These are phyloP conservation scores for Agriopis aurantiaria DNA, from an alignment of 2,888 invertebrate species.

Conservation along the genomic window DNA sequence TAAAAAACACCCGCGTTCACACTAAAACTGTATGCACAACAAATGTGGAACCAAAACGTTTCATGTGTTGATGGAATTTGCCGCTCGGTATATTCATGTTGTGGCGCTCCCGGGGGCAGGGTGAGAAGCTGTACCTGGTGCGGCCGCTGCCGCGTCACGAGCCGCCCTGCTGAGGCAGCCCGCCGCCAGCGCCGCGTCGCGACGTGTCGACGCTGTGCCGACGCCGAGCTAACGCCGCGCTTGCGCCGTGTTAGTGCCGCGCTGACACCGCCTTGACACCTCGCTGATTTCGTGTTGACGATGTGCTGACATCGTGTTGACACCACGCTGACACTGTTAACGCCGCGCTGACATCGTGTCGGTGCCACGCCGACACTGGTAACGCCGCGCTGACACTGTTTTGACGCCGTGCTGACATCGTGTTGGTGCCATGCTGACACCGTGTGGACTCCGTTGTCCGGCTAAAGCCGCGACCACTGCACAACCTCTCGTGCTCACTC, in stretches of 20 bases:
- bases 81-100: too few relatives aligned
- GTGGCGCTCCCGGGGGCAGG: constrained; percentile 60
- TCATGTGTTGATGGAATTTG: too few relatives aligned
- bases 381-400: not conserved
- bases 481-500: not conserved
- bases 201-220: not conserved
- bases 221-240: not conserved
- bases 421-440: not conserved
- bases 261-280: not conserved
- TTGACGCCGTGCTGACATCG: not conserved
- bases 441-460: not conserved
- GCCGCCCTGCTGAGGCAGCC: constrained; percentile 63
- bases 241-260: not conserved
- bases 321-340: not conserved
- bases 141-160: constrained; percentile 91
- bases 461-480: constrained; percentile 1
- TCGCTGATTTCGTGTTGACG: not conserved
- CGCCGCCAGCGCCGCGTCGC: constrained; percentile 14
- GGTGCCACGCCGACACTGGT: not conserved
- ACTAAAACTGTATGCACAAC: too few relatives aligned
- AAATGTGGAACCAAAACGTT: too few relatives aligned
- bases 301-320: not conserved
- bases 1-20: too few relatives aligned
- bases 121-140: constrained; percentile 98
- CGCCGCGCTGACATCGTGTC: not conserved